Evolutionary conservation across 1,140 invertebrate species (phyloP), one percentile per base, ranked within the genome.

Genomic region (Carposina sasakii): DNA sequence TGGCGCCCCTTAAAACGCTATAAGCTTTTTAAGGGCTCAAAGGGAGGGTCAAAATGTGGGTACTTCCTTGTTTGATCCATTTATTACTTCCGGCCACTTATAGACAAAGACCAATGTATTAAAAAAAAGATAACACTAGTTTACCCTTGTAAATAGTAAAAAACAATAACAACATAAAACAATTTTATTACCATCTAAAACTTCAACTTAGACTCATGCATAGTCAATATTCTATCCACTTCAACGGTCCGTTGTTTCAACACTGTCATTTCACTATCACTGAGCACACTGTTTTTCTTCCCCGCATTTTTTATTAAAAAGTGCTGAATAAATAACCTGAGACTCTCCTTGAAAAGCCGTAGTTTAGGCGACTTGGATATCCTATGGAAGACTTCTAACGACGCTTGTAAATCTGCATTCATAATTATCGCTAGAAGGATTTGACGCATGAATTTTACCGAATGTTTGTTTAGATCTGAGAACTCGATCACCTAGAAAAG

Each of bases 301-400:
- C 71, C 74, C 1, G 87, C 69, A 67, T 92, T 92, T 68, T 89
- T 90, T 1, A 93, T 53, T 0, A 95, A 63, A 63, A 95, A 95
- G 78, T 94, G 92, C 69, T 89, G 90, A 63, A 96, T 89, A 63
- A 96, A 96, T 5, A 96, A 77, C 45, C 89, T 73, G 1, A 96
- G 68, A 50, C 92, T 92, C 78, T 95, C 93, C 36, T 90, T 83
- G 53, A 96, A 91, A 60, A 90, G 81, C 62, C 90, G 88, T 2
- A 95, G 81, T 68, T 93, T 91, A 1, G 89, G 86, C 0, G 91
- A 86, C 33, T 86, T 71, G 0, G 90, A 83, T 41, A 94, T 88
- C 58, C 90, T 87, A 24, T 85, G 67, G 75, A 96, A 96, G 0
- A 91, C 90, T 46, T 88, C 77, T 3, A 89, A 47, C 37, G 89